Evolutionary conservation across 2,113 vertebrate species (phyloP).

Genomic region (Cynopterus brachyotis): DNA sequence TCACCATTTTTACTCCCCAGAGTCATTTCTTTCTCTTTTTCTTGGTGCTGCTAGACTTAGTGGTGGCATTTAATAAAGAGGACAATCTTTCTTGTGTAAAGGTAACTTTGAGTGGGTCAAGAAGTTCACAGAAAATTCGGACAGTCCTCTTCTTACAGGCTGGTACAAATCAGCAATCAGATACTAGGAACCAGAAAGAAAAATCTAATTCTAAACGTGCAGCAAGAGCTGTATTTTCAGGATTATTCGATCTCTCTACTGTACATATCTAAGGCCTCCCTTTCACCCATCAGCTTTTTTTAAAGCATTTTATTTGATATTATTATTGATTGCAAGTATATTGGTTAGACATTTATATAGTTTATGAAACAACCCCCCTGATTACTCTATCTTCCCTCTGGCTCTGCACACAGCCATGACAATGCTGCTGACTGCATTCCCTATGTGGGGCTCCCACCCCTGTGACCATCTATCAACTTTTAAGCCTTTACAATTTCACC

Average conservation of each 20-base stretch:
- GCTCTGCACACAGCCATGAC: too few relatives aligned
- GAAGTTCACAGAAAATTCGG: conserved; percentile 26
- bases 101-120: not conserved
- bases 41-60: conserved; percentile 24
- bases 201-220: not conserved
- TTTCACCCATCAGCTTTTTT: not conserved
- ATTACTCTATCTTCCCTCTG: too few relatives aligned
- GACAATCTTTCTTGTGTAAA: not conserved
- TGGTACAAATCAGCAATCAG: not conserved
- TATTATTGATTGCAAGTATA: too few relatives aligned
- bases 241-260: not conserved
- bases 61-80: not conserved
- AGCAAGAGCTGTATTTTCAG: not conserved
- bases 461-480: not conserved
- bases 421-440: too few relatives aligned
- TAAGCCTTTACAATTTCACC: not conserved
- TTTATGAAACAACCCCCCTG: too few relatives aligned
- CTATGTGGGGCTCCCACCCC: too few relatives aligned
- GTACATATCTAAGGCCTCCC: not conserved
- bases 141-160: not conserved
- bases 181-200: not conserved
- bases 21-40: not conserved
- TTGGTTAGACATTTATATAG: too few relatives aligned
- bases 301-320: too few relatives aligned
- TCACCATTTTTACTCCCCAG: not conserved